Percentiles rank a stretch among this genome's conserved stretches.
These are phyloP conservation scores for Gymnarchus niloticus DNA, from an alignment of 2,113 vertebrate genomes.

Conservation along the genomic window DNA sequence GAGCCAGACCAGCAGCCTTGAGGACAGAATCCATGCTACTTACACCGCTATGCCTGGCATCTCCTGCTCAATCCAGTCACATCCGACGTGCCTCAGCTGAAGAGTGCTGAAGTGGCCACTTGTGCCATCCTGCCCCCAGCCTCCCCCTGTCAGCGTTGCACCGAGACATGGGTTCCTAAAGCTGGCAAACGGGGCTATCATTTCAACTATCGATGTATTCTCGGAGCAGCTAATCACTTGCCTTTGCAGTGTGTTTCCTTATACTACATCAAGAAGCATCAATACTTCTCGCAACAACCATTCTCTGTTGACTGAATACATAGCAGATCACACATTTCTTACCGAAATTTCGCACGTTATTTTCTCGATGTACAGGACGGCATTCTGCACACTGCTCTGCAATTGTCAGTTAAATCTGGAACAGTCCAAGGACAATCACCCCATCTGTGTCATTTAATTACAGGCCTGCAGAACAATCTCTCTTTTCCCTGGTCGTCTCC, in stretches of 20 bases:
- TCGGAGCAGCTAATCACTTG: background rate
- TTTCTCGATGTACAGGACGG: background rate
- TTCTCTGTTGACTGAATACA: background rate
- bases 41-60: background rate
- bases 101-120: background rate
- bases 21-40: background rate
- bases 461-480: conserved; percentile 65
- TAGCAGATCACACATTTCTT: background rate
- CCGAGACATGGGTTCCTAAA: background rate
- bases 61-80: background rate
- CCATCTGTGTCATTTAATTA: conserved; percentile 71
- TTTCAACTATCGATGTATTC: too few species aligned
- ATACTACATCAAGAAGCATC: background rate
- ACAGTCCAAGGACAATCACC: conserved; percentile 61
- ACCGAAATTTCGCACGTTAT: background rate
- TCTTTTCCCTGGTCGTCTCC: conserved; percentile 54
- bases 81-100: background rate
- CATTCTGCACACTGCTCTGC: background rate
- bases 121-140: background rate
- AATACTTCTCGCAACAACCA: background rate
- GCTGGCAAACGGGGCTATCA: too few species aligned
- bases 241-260: background rate
- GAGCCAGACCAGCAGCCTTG: background rate
- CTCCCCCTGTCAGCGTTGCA: background rate
- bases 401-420: conserved; percentile 53